Evolutionary conservation across 1,140 invertebrate species (phyloP).

Genomic region (Leptopilina clavipes): DNA sequence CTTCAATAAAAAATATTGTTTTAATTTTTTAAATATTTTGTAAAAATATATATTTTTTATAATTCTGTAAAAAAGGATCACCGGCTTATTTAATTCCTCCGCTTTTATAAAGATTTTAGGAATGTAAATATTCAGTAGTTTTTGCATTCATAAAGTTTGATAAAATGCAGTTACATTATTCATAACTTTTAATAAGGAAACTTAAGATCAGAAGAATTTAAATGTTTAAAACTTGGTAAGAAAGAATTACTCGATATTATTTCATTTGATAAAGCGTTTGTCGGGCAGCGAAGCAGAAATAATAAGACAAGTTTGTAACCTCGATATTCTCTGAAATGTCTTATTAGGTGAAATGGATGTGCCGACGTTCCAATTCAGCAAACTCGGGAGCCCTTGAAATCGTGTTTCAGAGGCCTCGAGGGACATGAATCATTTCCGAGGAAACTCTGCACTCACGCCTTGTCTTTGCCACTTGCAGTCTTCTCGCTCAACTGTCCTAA

Average conservation of each 20-base stretch:
- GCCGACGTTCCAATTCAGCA: conserved; percentile 48
- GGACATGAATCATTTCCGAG: conserved; percentile 55
- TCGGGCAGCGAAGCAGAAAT: conserved; percentile 15
- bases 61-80: neutral
- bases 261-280: conserved; percentile 2
- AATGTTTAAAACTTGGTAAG: neutral
- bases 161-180: neutral
- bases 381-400: conserved; percentile 50
- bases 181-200: conserved; percentile 19
- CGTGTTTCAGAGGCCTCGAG: conserved; percentile 48
- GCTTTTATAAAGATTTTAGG: neutral
- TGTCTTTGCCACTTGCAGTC: conserved; percentile 36
- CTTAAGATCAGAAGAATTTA: neutral
- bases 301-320: conserved; percentile 35
- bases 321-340: conserved; percentile 55
- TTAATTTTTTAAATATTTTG: no score
- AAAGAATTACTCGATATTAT: conserved; percentile 5
- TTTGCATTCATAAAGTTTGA: neutral
- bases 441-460: conserved; percentile 45
- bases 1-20: no score
- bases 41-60: neutral
- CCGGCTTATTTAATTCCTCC: neutral
- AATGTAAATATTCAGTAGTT: neutral
- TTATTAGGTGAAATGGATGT: conserved; percentile 57
- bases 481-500: neutral